Percentiles rank a stretch among this genome's conserved stretches.
Conservation (phyloP, 2,113 vertebrate species). For the Aleadryas rufinucha region DNA sequence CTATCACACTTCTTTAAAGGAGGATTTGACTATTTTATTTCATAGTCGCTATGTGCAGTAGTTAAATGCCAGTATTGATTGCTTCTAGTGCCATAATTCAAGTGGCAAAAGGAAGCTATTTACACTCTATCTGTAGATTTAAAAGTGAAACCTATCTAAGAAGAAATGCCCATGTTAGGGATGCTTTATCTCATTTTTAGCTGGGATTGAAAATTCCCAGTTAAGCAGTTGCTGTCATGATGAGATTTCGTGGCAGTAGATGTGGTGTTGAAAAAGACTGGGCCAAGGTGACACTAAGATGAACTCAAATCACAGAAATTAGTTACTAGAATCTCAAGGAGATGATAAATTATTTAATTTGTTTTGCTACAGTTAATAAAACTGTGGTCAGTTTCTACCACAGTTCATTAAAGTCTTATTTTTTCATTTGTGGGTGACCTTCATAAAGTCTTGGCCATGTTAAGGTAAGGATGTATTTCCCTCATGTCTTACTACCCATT, state of each 20-base stretch:
- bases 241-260: background rate
- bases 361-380: constrained; percentile 22
- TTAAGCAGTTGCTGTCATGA: background rate
- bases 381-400: background rate
- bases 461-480: background rate
- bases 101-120: background rate
- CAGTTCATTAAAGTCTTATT: background rate
- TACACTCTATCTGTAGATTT: background rate
- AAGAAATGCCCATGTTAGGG: background rate
- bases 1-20: background rate
- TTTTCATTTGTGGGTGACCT: background rate
- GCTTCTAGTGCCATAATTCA: background rate
- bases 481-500: background rate
- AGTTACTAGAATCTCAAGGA: background rate
- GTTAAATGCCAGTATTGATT: background rate
- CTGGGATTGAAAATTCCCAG: background rate
- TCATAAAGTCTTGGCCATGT: background rate
- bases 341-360: background rate
- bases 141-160: background rate
- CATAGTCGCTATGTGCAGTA: background rate
- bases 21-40: background rate
- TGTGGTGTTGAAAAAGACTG: background rate
- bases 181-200: background rate
- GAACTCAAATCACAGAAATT: background rate
- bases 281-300: background rate